Evolutionary conservation across 1,140 invertebrate species (phyloP).

Genomic region (Limonius californicus): DNA sequence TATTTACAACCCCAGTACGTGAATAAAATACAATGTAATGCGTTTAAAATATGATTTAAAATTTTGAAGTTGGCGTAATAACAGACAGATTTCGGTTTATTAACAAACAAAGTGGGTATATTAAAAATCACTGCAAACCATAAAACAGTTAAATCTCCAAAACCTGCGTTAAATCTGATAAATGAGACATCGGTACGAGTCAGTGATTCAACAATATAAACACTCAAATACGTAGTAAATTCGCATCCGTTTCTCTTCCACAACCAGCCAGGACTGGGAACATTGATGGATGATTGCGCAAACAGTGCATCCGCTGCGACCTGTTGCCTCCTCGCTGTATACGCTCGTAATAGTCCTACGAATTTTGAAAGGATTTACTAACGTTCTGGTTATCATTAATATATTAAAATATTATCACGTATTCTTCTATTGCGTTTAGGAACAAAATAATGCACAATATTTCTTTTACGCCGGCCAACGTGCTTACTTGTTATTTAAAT

Average conservation of each 20-base stretch:
- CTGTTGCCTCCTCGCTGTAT: slow-evolving; percentile 24
- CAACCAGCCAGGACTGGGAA: slow-evolving; percentile 33
- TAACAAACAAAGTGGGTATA: not conserved
- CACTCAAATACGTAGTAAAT: slow-evolving; percentile 48
- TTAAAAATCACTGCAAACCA: not conserved
- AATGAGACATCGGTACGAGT: slow-evolving; percentile 45
- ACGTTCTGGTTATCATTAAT: too few species aligned
- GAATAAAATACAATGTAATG: too few species aligned
- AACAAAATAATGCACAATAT: too few species aligned
- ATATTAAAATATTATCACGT: too few species aligned
- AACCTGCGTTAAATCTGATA: slow-evolving; percentile 41
- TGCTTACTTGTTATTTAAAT: too few species aligned
- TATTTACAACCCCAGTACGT: too few species aligned
- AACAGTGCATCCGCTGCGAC: slow-evolving; percentile 43
- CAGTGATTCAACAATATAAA: slow-evolving; percentile 48
- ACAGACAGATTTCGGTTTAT: too few species aligned
- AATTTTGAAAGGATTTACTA: not conserved
- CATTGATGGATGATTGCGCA: slow-evolving; percentile 47
- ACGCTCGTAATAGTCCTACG: slow-evolving; percentile 1
- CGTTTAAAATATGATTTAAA: too few species aligned
- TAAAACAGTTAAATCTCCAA: not conserved
- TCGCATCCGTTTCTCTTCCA: slow-evolving; percentile 41
- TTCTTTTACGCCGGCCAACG: not conserved
- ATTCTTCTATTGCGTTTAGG: not conserved
- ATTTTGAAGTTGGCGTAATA: too few species aligned